Percentiles rank a stretch among this genome's conserved stretches.
Evolutionary conservation across 2,888 invertebrate genomes (phyloP).

Genomic region (Conchocele bisecta): DNA sequence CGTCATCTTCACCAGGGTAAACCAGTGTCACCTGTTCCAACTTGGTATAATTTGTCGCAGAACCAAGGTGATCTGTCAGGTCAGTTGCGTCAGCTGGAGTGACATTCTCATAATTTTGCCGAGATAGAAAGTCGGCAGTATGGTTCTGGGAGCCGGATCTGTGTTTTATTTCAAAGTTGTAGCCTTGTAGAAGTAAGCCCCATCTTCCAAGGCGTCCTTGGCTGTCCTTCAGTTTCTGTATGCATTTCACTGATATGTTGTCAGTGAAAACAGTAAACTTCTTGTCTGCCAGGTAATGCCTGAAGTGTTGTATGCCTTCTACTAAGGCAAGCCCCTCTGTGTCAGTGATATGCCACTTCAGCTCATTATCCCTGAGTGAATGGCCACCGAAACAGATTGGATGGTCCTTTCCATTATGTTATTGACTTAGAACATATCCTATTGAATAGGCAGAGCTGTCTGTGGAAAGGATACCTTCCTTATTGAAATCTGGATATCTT

Average conservation of each 20-base stretch:
- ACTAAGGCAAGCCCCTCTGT: conserved; percentile 54
- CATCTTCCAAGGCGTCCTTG: conserved; percentile 41
- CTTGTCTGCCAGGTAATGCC: conserved; percentile 39
- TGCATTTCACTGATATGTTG: conserved; percentile 47
- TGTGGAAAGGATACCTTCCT: conserved; percentile 34
- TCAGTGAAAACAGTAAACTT: conserved; percentile 56
- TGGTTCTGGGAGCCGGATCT: conserved; percentile 17
- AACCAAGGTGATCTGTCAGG: conserved; percentile 1
- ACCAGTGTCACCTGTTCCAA: background rate
- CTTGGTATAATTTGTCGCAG: background rate
- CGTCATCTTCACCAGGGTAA: conserved; percentile 5
- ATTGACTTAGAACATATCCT: conserved; percentile 43
- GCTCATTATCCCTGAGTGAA: conserved; percentile 29
- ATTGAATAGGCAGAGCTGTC: conserved; percentile 43
- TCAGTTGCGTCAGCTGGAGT: background rate
- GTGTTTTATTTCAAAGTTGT: conserved; percentile 9
- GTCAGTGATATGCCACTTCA: conserved; percentile 42
- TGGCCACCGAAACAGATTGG: conserved; percentile 49
- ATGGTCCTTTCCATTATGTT: conserved; percentile 19
- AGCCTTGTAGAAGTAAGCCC: conserved; percentile 14
- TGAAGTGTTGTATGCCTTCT: conserved; percentile 49
- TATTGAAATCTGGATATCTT: conserved; percentile 42
- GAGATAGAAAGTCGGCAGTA: conserved; percentile 28
- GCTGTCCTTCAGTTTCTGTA: conserved; percentile 42
- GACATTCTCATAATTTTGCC: conserved; percentile 11